Conservation (phyloP, 2,797 vertebrate genomes). For the Orestias chungarensis region DNA sequence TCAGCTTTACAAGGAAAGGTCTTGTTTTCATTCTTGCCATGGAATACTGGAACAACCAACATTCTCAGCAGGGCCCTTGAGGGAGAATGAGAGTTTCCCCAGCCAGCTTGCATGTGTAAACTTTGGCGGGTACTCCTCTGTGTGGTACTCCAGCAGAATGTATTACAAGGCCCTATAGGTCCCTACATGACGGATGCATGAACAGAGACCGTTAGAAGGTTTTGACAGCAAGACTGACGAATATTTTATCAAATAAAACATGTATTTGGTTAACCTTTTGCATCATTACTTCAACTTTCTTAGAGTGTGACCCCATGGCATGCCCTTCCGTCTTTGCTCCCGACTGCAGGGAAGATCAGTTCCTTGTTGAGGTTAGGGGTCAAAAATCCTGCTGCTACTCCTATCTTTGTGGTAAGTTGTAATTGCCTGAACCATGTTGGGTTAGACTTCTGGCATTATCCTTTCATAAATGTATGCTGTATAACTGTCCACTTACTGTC, state of each 20-base stretch:
- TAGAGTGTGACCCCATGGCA: slow-evolving; percentile 90
- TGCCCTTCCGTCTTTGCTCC: slow-evolving; percentile 83
- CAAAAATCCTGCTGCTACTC: slow-evolving; percentile 91
- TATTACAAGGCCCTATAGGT: too few species aligned
- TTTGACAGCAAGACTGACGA: background rate
- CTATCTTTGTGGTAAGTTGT: slow-evolving; percentile 88
- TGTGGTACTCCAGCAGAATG: background rate
- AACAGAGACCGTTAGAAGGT: background rate
- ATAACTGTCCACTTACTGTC: slow-evolving; percentile 40
- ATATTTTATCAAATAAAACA: background rate
- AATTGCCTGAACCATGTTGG: slow-evolving; percentile 3
- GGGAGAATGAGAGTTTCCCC: too few species aligned
- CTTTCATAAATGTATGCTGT: slow-evolving; percentile 21
- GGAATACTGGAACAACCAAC: too few species aligned
- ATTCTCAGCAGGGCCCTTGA: too few species aligned
- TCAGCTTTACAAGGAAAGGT: too few species aligned
- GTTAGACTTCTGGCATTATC: background rate
- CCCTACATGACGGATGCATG: too few species aligned
- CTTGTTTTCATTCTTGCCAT: too few species aligned
- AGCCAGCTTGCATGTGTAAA: too few species aligned
- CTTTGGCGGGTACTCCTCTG: too few species aligned
- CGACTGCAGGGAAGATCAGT: slow-evolving; percentile 92
- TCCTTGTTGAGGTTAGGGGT: slow-evolving; percentile 89
- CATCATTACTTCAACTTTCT: slow-evolving; percentile 41
- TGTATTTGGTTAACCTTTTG: slow-evolving; percentile 1